Evolutionary conservation across 2,888 invertebrate species (phyloP), one percentile per base, ranked within the genome.

Genomic region (Belgica antarctica): DNA sequence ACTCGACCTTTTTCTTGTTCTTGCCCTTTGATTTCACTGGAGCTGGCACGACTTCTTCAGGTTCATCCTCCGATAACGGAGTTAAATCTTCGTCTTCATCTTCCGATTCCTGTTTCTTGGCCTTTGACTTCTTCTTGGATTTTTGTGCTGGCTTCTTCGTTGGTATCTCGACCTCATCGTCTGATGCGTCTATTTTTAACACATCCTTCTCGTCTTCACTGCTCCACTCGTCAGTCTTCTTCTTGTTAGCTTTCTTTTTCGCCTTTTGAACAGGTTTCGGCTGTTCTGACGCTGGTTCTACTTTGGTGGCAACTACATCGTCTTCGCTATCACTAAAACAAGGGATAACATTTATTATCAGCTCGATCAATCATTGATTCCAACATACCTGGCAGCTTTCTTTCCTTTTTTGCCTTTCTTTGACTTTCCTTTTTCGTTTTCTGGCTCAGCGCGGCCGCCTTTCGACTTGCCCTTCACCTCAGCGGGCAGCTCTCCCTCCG

Each of bases 101-200:
- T 72, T 84, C 85, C 70, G 83, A 83, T 74, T 82, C 82, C 72
- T 79, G 81, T 73, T 78, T 78, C 73, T 84, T 85, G 12, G 82
- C 82, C 62, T 78, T 79, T 0, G 76, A 75, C 66, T 74, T 75
- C 57, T 75, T 74, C 71, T 72, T 73, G 3, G 71, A 71, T 71
- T 72, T 72, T 12, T 63, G 47, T 5, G 69, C 62, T 62, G 62
- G 47, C 47, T 59, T 71, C 41, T 70, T 71, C 12, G 63, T 52
- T 17, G 52, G 22, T 28, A 71, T 70, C 57, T 70, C 72, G n/a
- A n/a, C n/a, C 7, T 72, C 71, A 57, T 73, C 74, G 57, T 72
- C 72, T 1, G 71, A 71, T 19, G 62, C 71, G 7, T 73, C 72
- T 34, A 71, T 72, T 24, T 73, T 71, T n/a, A 72, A 66, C 10